Percentiles rank a stretch among this genome's conserved stretches.
phyloP scores from a whole-genome alignment of 2,797 vertebrate genomes.

The Artibeus lituratus region DNA sequence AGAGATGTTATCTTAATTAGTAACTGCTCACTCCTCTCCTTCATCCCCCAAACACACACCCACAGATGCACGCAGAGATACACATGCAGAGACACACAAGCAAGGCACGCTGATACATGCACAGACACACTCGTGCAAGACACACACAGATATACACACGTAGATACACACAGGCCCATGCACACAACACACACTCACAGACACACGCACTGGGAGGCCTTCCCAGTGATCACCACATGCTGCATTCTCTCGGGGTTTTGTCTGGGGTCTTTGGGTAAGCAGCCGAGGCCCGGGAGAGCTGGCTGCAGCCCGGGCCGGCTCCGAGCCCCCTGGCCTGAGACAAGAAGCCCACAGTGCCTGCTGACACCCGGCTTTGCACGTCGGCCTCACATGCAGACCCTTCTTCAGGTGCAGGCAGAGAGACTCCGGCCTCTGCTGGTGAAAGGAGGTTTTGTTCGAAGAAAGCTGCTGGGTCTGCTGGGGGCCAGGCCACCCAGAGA shows the following conservation, averaged over 20 bases:
- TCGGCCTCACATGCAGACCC: neutral
- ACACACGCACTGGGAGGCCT: neutral
- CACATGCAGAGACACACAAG: no score
- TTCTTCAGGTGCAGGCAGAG: neutral
- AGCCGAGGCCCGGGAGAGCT: neutral
- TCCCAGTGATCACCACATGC: neutral
- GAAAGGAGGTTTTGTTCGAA: neutral
- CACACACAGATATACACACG: neutral
- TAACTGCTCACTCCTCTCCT: neutral
- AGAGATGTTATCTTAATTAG: constrained; percentile 1
- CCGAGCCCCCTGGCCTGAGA: neutral
- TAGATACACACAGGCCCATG: neutral
- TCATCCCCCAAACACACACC: no score
- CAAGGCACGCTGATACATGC: neutral
- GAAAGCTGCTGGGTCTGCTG: neutral
- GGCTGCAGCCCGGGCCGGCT: no score
- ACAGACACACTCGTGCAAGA: neutral
- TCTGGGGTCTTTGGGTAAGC: neutral
- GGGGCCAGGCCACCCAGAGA: neutral
- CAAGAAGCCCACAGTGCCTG: rapidly evolving
- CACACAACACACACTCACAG: neutral
- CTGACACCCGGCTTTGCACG: neutral
- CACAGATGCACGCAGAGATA: no score
- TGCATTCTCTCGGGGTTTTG: neutral
- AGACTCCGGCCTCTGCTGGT: neutral